phyloP scores from a whole-genome alignment of 2,888 invertebrate species.

The Chymomyza amoena region DNA sequence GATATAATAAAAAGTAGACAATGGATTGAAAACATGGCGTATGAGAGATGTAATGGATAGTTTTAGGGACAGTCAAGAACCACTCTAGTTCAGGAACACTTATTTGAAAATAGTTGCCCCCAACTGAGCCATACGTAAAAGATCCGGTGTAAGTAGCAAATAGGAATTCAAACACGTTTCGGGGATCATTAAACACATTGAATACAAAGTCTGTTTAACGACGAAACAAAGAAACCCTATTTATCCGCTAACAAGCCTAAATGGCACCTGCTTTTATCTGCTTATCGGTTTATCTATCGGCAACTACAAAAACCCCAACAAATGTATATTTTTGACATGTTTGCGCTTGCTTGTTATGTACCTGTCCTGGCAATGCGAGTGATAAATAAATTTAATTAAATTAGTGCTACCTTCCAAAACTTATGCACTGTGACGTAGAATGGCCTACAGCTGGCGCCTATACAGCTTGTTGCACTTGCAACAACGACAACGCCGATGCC shows the following conservation, averaged over 20 bases:
- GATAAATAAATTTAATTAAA: slow-evolving; percentile 55
- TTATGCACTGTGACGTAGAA: not conserved
- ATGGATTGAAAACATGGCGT: too few species aligned
- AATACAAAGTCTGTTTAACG: not conserved
- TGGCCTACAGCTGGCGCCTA: slow-evolving; percentile 6
- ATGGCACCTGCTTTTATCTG: slow-evolving; percentile 39
- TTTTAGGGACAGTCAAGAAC: too few species aligned
- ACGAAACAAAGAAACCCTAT: not conserved
- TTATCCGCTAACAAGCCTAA: slow-evolving; percentile 2
- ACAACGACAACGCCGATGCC: slow-evolving; percentile 26
- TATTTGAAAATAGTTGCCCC: too few species aligned
- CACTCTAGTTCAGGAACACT: too few species aligned
- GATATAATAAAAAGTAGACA: too few species aligned
- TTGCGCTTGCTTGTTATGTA: slow-evolving; percentile 19
- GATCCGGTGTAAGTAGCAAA: too few species aligned
- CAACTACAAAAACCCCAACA: not conserved
- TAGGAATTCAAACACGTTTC: not conserved
- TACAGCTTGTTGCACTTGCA: slow-evolving; percentile 35
- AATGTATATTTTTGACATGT: slow-evolving; percentile 57
- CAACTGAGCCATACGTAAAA: too few species aligned
- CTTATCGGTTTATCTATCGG: not conserved
- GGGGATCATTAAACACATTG: not conserved
- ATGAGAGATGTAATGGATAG: too few species aligned
- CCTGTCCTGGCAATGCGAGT: slow-evolving; percentile 25
- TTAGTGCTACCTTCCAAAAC: slow-evolving; percentile 34